Percentiles rank a stretch among this genome's conserved stretches.
Conservation (phyloP, 2,797 vertebrate species). For the Echiichthys vipera region DNA sequence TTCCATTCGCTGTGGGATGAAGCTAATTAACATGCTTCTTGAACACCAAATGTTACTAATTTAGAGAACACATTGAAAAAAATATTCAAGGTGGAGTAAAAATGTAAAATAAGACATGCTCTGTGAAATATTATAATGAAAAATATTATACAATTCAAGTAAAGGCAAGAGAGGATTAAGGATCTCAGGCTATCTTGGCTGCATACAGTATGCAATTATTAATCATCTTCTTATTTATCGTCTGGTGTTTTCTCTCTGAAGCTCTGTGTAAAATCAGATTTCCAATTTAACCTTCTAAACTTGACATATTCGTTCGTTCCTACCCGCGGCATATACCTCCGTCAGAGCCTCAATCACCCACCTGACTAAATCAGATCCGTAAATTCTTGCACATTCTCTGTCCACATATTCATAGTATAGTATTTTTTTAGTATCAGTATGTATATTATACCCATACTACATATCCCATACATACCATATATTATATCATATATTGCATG, state of each 20-base stretch:
- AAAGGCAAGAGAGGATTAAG: background rate
- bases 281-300: background rate
- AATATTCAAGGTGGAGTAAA: background rate
- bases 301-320: background rate
- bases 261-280: background rate
- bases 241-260: background rate
- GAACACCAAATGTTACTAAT: background rate
- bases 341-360: too few species aligned
- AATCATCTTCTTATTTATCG: background rate
- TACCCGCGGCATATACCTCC: too few species aligned
- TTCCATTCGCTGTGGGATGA: background rate
- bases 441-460: too few species aligned
- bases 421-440: too few species aligned
- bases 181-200: too few species aligned
- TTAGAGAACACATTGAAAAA: background rate
- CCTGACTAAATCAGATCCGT: too few species aligned
- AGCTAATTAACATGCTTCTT: background rate
- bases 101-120: background rate
- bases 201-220: background rate
- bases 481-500: too few species aligned
- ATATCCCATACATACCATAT: too few species aligned
- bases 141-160: background rate
- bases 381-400: too few species aligned
- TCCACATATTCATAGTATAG: too few species aligned
- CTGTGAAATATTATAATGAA: background rate